These are phyloP conservation scores for Molorchus minor DNA, from an alignment of 2,888 invertebrate genomes.

Conservation along the genomic window DNA sequence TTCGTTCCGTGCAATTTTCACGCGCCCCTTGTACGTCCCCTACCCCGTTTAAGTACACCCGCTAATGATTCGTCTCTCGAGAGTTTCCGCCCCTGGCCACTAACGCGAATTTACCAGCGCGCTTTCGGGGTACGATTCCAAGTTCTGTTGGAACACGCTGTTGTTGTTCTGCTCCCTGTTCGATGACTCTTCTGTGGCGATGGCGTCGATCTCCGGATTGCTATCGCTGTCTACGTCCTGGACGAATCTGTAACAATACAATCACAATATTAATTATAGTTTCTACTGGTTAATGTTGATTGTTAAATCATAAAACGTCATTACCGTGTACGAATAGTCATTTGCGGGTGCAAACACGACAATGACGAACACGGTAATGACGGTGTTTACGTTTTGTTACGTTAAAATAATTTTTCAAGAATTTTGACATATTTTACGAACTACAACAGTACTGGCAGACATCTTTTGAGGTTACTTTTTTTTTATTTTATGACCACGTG, in stretches of 20 bases:
- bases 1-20: background rate
- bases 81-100: conserved; percentile 1
- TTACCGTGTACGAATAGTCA: too few species aligned
- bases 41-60: conserved; percentile 2
- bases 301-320: too few species aligned
- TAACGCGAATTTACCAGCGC: conserved; percentile 54
- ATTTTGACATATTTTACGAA: too few species aligned
- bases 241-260: conserved; percentile 56
- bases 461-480: too few species aligned
- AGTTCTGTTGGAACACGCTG: conserved; percentile 66
- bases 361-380: too few species aligned
- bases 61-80: background rate
- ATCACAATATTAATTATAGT: too few species aligned
- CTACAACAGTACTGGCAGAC: too few species aligned
- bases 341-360: too few species aligned
- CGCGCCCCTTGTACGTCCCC: background rate
- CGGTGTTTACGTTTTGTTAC: too few species aligned
- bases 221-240: conserved; percentile 61
- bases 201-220: conserved; percentile 55
- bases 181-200: conserved; percentile 47
- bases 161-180: conserved; percentile 66
- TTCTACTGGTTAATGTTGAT: too few species aligned
- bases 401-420: too few species aligned
- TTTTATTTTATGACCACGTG: too few species aligned
- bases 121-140: conserved; percentile 61